phyloP scores from a whole-genome alignment of 2,113 vertebrate genomes.

The Mus spicilegus region DNA sequence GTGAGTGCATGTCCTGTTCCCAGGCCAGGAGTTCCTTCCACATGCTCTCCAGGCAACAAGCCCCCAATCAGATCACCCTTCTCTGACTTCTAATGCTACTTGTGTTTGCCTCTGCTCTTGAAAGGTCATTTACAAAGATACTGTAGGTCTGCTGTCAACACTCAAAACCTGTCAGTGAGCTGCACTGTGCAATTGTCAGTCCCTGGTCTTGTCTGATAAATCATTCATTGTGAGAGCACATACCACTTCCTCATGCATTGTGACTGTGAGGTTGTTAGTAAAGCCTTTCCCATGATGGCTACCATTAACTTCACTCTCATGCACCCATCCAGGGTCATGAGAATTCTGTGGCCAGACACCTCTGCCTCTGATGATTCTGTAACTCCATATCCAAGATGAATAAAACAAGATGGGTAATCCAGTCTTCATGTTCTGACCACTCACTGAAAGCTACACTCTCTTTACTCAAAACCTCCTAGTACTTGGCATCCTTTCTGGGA shows the following conservation, averaged over 20 bases:
- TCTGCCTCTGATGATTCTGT: not conserved
- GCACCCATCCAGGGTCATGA: not conserved
- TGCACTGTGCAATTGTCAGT: not conserved
- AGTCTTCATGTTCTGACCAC: not conserved
- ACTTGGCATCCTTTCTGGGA: not conserved
- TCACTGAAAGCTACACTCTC: not conserved
- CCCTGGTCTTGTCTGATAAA: not conserved
- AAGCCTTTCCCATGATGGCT: not conserved
- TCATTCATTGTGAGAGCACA: rapidly evolving
- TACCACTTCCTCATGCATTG: not conserved
- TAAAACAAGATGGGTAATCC: not conserved
- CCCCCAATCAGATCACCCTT: not conserved
- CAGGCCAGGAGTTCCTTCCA: too few species aligned
- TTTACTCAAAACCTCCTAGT: not conserved
- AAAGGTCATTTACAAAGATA: rapidly evolving
- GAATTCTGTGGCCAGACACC: not conserved
- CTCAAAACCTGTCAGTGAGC: not conserved
- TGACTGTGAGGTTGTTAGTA: not conserved
- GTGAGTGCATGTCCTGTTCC: too few species aligned
- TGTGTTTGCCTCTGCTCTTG: not conserved
- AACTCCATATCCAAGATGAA: rapidly evolving
- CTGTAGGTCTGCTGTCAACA: not conserved
- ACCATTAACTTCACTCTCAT: not conserved
- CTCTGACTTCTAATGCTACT: not conserved
- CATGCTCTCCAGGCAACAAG: not conserved